phyloP scores from a whole-genome alignment of 2,797 vertebrate species.

The Channa striata region DNA sequence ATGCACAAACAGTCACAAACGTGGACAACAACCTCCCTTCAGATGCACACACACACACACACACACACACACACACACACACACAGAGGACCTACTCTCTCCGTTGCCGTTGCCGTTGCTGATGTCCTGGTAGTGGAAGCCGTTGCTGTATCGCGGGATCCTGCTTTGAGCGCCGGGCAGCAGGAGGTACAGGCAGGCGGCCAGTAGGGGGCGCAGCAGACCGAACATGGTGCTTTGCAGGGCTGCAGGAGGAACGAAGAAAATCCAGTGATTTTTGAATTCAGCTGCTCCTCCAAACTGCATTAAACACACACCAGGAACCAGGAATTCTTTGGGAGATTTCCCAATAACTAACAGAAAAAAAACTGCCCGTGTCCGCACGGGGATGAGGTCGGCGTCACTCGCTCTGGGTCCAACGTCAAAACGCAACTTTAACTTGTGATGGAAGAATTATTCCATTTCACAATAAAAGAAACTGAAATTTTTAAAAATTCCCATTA shows the following conservation, averaged over 20 bases:
- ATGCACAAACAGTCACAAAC: neutral
- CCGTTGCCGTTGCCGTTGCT: slow-evolving; percentile 81
- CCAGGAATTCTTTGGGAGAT: neutral
- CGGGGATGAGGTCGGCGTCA: no score
- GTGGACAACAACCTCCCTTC: neutral
- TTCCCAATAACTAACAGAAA: neutral
- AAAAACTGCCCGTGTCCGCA: no score
- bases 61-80: slow-evolving; percentile 6
- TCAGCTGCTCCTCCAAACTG: slow-evolving; percentile 5
- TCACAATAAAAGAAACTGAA: no score
- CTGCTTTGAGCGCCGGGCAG: slow-evolving; percentile 43
- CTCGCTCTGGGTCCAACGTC: no score
- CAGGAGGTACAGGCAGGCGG: slow-evolving; percentile 62
- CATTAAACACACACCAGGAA: slow-evolving; percentile 54
- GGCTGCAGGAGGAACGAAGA: neutral
- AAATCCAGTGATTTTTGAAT: slow-evolving; percentile 5
- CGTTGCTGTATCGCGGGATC: slow-evolving; percentile 83
- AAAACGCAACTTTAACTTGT: no score
- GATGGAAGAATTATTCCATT: no score
- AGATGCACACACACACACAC: slow-evolving; percentile 1
- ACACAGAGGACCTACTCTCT: slow-evolving; percentile 79
- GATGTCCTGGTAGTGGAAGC: slow-evolving; percentile 90
- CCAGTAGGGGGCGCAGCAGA: slow-evolving; percentile 78
- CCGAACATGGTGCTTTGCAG: slow-evolving; percentile 59
- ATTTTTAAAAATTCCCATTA: no score